phyloP scores from a whole-genome alignment of 2,113 vertebrate genomes.

The Glaucidium brasilianum region DNA sequence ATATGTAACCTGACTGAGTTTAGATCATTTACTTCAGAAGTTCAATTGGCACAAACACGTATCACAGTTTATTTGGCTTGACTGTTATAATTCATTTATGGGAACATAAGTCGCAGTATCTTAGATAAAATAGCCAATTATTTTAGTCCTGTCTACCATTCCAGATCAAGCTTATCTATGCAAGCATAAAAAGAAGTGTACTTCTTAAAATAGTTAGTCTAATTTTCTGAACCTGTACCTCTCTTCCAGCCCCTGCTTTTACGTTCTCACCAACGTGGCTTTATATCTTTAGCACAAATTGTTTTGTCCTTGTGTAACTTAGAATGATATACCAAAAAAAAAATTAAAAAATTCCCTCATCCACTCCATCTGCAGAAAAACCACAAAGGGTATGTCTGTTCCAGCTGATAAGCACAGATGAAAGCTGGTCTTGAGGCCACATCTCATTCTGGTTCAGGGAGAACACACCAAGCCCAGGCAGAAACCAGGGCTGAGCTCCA shows the following conservation, averaged over 20 bases:
- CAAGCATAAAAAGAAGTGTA: neutral
- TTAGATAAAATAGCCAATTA: neutral
- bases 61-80: neutral
- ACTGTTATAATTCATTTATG: neutral
- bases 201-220: neutral
- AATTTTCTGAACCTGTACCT: neutral
- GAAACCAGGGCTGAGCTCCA: neutral
- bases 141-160: neutral
- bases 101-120: neutral
- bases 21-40: constrained; percentile 6
- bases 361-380: neutral
- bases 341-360: neutral
- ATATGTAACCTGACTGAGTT: neutral
- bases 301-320: neutral
- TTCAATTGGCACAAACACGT: neutral
- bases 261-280: neutral
- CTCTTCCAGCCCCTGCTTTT: neutral
- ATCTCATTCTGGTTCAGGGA: constrained; percentile 27
- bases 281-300: neutral
- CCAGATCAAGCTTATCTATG: neutral
- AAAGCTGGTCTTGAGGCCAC: constrained; percentile 41
- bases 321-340: neutral
- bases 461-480: neutral
- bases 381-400: constrained; percentile 6
- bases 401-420: constrained; percentile 29